Evolutionary conservation across 2,888 invertebrate species (phyloP), one percentile per base, ranked within the genome.

Genomic region (Hirtodrosophila confusa): DNA sequence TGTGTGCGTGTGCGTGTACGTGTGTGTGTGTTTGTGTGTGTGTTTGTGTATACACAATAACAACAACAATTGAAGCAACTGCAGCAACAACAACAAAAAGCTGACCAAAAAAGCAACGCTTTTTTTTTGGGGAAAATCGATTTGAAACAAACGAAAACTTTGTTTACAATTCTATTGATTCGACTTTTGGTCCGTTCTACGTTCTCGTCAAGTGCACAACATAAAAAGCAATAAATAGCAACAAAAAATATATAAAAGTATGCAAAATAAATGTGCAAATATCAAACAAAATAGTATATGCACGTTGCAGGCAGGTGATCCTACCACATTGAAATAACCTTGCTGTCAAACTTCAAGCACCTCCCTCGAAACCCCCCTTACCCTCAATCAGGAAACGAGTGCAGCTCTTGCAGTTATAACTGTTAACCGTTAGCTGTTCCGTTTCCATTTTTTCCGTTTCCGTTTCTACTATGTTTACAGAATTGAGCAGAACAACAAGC

Each of bases 101-200:
- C 60, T 63, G 51, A 56, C 56, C 55, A 76, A 68, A 40, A 62
- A 63, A 27, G 56, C 23, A 55, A 56, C 44, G 8, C 31, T 54
- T 56, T 36, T 48, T 55, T 69, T 69, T 78, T 57, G 76, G 77
- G 87, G 76, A 88, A 87, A 87, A 86, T 86, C 86, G 88, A 87
- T 87, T 77, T 56, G 63, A 53, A 72, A 50, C 47, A 75, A 73
- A 73, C 51, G 62, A 66, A 17, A 51, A 65, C 61, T 66, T 88
- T 86, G 85, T 88, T 86, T 86, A 83, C 82, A 75, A 72, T 78
- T 77, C 74, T 88, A 87, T 87, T 85, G 88, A 87, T 87, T 88
- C 40, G 12, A 36, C 57, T 60, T 60, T 60, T 48, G 73, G 50
- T 51, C 58, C 50, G 63, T 47, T 27, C 29, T 4, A 11, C 35